Evolutionary conservation across 2,113 vertebrate genomes (phyloP).

Genomic region (Pipra filicauda): DNA sequence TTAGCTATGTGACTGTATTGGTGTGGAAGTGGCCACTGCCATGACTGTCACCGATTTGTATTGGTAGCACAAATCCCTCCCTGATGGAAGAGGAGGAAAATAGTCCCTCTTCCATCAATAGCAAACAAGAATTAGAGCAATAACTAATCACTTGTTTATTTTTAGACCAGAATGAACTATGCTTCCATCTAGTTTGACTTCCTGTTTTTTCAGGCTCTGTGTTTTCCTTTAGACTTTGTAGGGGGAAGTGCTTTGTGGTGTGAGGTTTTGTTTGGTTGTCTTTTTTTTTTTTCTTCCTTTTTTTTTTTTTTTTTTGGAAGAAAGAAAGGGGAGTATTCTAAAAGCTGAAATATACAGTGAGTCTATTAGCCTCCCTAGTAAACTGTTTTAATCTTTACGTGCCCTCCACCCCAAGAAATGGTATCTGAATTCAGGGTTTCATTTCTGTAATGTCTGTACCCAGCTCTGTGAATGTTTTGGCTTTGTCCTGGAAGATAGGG

Average conservation of each 20-base stretch:
- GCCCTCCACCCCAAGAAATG: neutral
- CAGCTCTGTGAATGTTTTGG: neutral
- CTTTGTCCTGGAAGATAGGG: neutral
- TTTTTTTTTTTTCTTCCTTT: too few relatives aligned
- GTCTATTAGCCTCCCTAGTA: neutral
- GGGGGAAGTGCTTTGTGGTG: neutral
- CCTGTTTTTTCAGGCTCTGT: neutral
- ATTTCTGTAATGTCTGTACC: neutral
- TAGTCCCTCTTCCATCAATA: neutral
- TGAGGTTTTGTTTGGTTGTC: neutral
- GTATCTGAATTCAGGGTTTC: neutral
- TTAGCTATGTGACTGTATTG: neutral
- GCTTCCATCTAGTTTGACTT: neutral
- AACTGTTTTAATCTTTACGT: neutral
- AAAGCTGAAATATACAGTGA: neutral
- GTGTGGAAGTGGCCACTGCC: neutral
- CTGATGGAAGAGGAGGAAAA: neutral
- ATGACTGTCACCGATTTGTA: neutral
- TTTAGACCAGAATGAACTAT: neutral
- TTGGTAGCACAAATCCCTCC: neutral
- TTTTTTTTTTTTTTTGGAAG: neutral
- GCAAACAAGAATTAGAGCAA: neutral
- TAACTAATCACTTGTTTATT: constrained; percentile 1
- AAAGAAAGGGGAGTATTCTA: neutral
- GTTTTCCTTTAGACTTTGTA: neutral